Evolutionary conservation across 2,888 invertebrate genomes (phyloP).

Genomic region (Hanleya hanleyi): DNA sequence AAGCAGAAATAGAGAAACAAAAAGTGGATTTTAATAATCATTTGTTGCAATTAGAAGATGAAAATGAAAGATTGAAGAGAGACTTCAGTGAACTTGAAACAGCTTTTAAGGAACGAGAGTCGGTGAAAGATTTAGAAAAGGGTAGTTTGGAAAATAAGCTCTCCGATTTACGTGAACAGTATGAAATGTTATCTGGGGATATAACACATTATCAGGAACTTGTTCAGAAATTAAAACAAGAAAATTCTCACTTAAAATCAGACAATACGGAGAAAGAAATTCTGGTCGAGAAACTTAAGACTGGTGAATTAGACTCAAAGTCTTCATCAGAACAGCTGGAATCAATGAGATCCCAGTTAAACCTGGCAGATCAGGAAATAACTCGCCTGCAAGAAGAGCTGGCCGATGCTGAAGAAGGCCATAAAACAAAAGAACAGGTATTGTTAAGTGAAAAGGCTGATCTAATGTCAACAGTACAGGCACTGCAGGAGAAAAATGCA

Average conservation of each 20-base stretch:
- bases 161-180: conserved; percentile 48
- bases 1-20: background rate
- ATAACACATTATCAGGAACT: conserved; percentile 33
- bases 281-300: background rate
- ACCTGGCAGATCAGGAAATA: background rate
- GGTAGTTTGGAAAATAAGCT: conserved; percentile 40
- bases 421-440: background rate
- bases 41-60: background rate
- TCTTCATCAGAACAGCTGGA: background rate
- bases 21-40: background rate
- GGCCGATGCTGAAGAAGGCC: background rate
- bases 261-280: conserved; percentile 20
- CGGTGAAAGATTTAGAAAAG: conserved; percentile 9
- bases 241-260: conserved; percentile 28
- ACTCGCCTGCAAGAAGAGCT: background rate
- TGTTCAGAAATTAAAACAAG: conserved; percentile 35
- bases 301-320: background rate
- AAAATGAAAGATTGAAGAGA: conserved; percentile 18
- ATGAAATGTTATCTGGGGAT: conserved; percentile 45
- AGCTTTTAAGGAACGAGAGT: conserved; percentile 22
- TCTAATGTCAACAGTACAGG: background rate
- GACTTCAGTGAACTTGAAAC: conserved; percentile 24
- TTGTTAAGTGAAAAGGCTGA: background rate
- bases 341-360: background rate
- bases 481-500: background rate